phyloP scores from a whole-genome alignment of 2,888 invertebrate genomes.

The Xestia ashworthii region DNA sequence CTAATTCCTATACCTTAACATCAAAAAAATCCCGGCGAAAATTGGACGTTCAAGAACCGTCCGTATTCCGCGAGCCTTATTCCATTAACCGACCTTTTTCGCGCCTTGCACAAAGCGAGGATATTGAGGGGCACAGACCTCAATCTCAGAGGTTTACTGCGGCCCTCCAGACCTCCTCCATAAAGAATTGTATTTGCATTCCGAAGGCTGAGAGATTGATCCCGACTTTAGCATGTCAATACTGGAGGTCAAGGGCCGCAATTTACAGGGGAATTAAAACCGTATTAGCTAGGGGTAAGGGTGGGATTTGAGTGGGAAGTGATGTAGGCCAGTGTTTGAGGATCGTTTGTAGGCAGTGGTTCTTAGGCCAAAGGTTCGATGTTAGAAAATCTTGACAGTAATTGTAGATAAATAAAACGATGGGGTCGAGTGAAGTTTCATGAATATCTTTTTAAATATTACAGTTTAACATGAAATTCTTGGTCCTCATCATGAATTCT shows the following conservation, averaged over 20 bases:
- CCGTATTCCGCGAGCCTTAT: constrained; percentile 75
- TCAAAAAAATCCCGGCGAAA: constrained; percentile 64
- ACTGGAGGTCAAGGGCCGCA: constrained; percentile 76
- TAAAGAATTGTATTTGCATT: constrained; percentile 87
- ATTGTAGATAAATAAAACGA: constrained; percentile 41
- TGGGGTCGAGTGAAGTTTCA: neutral
- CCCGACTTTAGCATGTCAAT: constrained; percentile 81
- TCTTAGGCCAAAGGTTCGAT: constrained; percentile 47
- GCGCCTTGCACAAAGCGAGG: constrained; percentile 81
- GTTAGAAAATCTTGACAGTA: constrained; percentile 44
- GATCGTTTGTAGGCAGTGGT: constrained; percentile 43
- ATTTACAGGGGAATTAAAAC: constrained; percentile 44
- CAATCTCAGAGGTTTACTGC: constrained; percentile 81
- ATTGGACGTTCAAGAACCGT: constrained; percentile 61
- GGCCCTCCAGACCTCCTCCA: constrained; percentile 72
- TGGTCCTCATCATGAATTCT: neutral
- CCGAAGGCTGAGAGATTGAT: constrained; percentile 80
- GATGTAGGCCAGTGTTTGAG: constrained; percentile 37
- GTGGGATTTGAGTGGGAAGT: constrained; percentile 27
- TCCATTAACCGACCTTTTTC: constrained; percentile 86
- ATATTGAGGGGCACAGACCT: constrained; percentile 79
- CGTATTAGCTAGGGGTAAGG: constrained; percentile 47
- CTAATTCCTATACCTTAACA: constrained; percentile 65
- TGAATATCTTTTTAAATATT: neutral
- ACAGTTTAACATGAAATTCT: neutral